phyloP scores from a whole-genome alignment of 1,140 invertebrate species.

The Nasonia vitripennis region DNA sequence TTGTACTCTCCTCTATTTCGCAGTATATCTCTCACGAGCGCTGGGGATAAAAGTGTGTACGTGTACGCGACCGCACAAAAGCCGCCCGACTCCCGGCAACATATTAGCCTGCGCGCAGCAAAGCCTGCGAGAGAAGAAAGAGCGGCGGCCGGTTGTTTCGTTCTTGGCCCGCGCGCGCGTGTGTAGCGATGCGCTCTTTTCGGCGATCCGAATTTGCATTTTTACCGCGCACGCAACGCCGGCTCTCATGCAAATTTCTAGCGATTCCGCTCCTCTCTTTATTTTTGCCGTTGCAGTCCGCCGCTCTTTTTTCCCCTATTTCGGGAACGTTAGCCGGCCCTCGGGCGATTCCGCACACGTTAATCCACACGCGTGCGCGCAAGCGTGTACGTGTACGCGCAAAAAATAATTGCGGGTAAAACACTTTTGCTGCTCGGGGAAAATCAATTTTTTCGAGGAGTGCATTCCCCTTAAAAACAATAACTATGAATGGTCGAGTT shows the following conservation, averaged over 20 bases:
- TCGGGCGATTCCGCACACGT: constrained; percentile 19
- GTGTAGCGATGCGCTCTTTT: constrained; percentile 16
- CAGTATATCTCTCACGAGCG: background rate
- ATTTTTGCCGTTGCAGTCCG: constrained; percentile 25
- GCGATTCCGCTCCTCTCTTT: constrained; percentile 22
- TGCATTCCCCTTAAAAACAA: background rate
- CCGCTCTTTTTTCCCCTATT: constrained; percentile 12
- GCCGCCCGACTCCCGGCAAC: background rate
- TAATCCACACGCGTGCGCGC: background rate
- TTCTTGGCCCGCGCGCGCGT: background rate
- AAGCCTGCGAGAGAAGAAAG: constrained; percentile 12
- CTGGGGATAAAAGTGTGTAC: background rate
- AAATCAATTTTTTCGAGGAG: background rate
- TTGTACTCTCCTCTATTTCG: background rate
- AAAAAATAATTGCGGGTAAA: constrained; percentile 33
- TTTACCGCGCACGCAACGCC: constrained; percentile 26
- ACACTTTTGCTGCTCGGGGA: background rate
- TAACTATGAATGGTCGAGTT: background rate
- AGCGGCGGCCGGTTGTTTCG: background rate
- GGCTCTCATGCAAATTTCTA: constrained; percentile 47
- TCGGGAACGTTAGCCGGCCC: background rate
- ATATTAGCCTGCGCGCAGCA: background rate
- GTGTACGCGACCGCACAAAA: background rate
- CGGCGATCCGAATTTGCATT: constrained; percentile 42
- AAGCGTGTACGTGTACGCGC: background rate